Base-by-base conservation (phyloP, 2,888 invertebrate genomes). In the Tiliacea aurago region DNA sequence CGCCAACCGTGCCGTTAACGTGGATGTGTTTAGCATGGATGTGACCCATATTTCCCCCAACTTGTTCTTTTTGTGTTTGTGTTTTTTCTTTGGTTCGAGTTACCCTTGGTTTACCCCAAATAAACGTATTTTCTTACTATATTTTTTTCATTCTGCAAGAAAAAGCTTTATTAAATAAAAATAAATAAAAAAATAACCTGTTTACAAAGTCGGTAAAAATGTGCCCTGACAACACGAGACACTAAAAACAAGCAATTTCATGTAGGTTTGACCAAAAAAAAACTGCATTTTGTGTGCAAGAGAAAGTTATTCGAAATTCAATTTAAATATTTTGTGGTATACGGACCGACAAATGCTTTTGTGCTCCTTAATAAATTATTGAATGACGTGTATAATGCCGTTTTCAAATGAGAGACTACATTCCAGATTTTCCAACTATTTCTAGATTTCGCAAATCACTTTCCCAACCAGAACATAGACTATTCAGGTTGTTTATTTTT, bases 401-500 rank as follows among this genome's bases (percentile, higher is more conserved):
- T 28, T 61, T 59, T 66, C 20, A 5, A 47, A 18, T n/a, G 5
- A 15, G 0, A 13, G 13, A 28, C 33, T n/a, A 15, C 3, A 41
- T 43, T 28, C 2, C 15, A 28, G 15, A 28, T 59, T 45, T 23
- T 45, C n/a, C 0, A 7, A 23, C 6, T 2, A 4, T 28, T 37
- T 23, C 20, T n/a, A 33, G 2, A 33, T 68, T 47, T 77, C 15
- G 1, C 23, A 15, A 9, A 20, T 77, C 15, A 28, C 0, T 23
- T 63, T 58, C 7, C 11, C 13, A 53, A 18, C 37, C 11, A 70
- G 18, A 23, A n/a, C 23, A 13, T 43, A 41, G 13, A 47, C 15
- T 15, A 6, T 43, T 13, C n/a, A 20, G 5, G 15, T 13, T 62
- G 15, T 15, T 66, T 15, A 10, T 56, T 79, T 78, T 77, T 77